phyloP scores from a whole-genome alignment of 64 coral and sea anemone species.

The Stylophora pistillata region DNA sequence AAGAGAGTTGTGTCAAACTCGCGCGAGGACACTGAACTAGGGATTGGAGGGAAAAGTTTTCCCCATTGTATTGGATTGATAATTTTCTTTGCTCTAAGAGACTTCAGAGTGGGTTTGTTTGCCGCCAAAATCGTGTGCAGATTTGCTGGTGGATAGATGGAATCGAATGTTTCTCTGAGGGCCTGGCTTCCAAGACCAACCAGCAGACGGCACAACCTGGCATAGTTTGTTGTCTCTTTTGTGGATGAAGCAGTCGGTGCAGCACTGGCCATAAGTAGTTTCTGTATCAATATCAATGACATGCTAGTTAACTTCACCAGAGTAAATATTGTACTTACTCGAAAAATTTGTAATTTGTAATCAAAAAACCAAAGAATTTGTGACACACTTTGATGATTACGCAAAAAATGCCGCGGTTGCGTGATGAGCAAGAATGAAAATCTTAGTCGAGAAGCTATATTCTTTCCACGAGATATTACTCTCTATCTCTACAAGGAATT shows the following conservation, averaged over 20 bases:
- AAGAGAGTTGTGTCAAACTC: conserved; percentile 34
- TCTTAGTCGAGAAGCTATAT: too few species aligned
- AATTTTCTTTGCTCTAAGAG: background rate
- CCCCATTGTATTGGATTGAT: background rate
- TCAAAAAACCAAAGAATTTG: too few species aligned
- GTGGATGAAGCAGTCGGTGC: background rate
- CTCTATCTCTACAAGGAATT: too few species aligned
- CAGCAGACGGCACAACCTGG: background rate
- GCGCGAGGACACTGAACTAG: background rate
- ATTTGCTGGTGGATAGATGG: background rate
- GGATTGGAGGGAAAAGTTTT: background rate
- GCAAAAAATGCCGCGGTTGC: too few species aligned
- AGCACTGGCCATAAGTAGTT: conserved; percentile 8
- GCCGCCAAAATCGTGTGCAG: background rate
- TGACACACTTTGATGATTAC: too few species aligned
- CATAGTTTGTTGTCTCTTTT: conserved; percentile 4
- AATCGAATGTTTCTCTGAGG: background rate
- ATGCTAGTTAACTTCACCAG: too few species aligned
- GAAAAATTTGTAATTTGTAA: too few species aligned
- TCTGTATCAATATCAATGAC: background rate
- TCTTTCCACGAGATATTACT: too few species aligned
- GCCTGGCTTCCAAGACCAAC: background rate
- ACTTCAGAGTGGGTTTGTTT: background rate
- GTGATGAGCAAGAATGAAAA: too few species aligned
- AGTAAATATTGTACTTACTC: too few species aligned